Conservation (phyloP, 1,140 invertebrate species). For the Trichonephila clavipes region DNA sequence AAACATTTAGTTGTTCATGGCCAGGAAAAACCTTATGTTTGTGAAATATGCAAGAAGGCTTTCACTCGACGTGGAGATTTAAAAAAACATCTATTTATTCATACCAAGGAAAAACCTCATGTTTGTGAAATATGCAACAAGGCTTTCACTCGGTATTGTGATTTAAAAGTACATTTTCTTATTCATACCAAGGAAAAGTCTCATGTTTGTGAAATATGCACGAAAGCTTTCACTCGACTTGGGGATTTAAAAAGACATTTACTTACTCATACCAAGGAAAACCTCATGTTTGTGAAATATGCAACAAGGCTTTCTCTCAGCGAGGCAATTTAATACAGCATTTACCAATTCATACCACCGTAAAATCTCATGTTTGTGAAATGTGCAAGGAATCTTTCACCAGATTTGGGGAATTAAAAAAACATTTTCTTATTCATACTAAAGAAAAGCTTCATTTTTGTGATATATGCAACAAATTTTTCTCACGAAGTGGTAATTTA, state of each 20-base stretch:
- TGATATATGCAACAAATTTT: background rate
- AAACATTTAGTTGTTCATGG: background rate
- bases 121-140: background rate
- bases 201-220: background rate
- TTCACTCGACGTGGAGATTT: no score
- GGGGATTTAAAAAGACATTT: background rate
- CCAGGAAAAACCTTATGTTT: no score
- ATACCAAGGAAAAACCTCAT: background rate
- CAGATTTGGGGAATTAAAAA: background rate
- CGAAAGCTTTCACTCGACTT: background rate
- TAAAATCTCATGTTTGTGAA: background rate
- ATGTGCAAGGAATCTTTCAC: background rate
- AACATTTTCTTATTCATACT: background rate
- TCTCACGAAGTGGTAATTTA: background rate
- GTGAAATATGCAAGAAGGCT: no score
- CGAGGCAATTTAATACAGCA: background rate
- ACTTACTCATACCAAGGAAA: background rate
- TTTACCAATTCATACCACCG: background rate
- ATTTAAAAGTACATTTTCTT: background rate
- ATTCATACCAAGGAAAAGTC: background rate
- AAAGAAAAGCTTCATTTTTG: background rate
- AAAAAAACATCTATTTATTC: background rate
- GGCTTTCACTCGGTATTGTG: background rate
- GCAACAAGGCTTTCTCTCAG: background rate
- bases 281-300: constrained; percentile 1